These are phyloP conservation scores for Hybognathus amarus DNA, from an alignment of 2,797 vertebrate species.

Conservation along the genomic window DNA sequence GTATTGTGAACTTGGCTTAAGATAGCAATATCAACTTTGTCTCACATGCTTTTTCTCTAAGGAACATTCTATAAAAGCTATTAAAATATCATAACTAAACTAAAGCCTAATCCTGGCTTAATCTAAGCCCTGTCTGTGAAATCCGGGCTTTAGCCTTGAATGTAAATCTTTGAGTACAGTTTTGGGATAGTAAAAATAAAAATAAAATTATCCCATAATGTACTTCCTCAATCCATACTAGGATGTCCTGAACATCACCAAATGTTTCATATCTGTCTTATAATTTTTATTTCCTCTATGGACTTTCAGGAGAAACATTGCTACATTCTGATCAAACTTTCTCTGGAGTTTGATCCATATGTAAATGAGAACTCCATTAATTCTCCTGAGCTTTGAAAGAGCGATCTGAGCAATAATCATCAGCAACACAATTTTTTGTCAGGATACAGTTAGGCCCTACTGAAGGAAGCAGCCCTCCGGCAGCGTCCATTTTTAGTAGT, in stretches of 20 bases:
- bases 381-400: slow-evolving; percentile 3
- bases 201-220: too few relatives aligned
- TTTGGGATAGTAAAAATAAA: too few relatives aligned
- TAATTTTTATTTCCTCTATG: neutral
- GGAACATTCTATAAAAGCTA: too few relatives aligned
- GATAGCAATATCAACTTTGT: neutral
- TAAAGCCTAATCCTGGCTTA: too few relatives aligned
- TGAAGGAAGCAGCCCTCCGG: slow-evolving; percentile 63
- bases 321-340: too few relatives aligned
- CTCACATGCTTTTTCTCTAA: too few relatives aligned
- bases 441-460: slow-evolving; percentile 71
- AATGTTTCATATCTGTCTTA: neutral
- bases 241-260: neutral
- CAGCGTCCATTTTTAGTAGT: slow-evolving; percentile 64
- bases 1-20: too few relatives aligned
- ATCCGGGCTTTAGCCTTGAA: too few relatives aligned
- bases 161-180: too few relatives aligned
- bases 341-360: neutral
- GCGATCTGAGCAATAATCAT: slow-evolving; percentile 4
- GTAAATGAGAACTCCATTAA: neutral
- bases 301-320: neutral
- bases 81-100: too few relatives aligned
- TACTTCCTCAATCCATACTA: too few relatives aligned
- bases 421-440: slow-evolving; percentile 63
- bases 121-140: too few relatives aligned